Percentiles rank a stretch among this genome's conserved stretches.
phyloP scores from a whole-genome alignment of 2,888 invertebrate genomes.

The Polymixis flavicincta region DNA sequence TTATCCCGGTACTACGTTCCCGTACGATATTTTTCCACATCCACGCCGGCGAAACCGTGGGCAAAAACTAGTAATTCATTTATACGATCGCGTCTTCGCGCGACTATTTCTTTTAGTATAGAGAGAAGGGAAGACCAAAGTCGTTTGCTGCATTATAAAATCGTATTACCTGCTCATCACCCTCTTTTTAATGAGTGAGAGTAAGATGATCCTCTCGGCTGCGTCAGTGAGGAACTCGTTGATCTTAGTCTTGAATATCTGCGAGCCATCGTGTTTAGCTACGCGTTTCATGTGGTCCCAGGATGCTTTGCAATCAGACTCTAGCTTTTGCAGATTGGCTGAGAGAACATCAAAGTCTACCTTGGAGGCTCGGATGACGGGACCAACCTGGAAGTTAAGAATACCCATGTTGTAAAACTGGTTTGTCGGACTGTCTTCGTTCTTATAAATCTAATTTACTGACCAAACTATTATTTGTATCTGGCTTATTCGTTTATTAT shows the following conservation, averaged over 20 bases:
- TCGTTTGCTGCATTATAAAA: conserved; percentile 22
- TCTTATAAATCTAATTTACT: neutral
- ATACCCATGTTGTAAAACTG: neutral
- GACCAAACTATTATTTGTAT: neutral
- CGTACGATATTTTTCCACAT: too few species aligned
- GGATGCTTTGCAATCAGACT: conserved; percentile 98
- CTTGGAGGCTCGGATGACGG: conserved; percentile 97
- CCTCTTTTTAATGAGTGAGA: conserved; percentile 97
- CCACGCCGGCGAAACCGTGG: too few species aligned
- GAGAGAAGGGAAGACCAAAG: neutral
- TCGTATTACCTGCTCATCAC: conserved; percentile 95
- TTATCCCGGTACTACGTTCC: too few species aligned
- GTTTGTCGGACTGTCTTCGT: neutral
- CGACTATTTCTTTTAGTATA: neutral
- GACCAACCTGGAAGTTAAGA: conserved; percentile 92
- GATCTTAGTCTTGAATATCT: conserved; percentile 96
- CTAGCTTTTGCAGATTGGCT: conserved; percentile 96
- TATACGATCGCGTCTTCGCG: neutral
- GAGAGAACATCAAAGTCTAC: conserved; percentile 98
- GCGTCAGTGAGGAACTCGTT: conserved; percentile 99
- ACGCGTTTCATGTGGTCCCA: conserved; percentile 99
- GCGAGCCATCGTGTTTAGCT: conserved; percentile 97
- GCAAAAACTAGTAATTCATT: neutral
- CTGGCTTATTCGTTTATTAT: neutral
- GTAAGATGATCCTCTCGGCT: conserved; percentile 98